Base-by-base conservation (phyloP, 2,888 invertebrate species). In the Terebella lapidaria region DNA sequence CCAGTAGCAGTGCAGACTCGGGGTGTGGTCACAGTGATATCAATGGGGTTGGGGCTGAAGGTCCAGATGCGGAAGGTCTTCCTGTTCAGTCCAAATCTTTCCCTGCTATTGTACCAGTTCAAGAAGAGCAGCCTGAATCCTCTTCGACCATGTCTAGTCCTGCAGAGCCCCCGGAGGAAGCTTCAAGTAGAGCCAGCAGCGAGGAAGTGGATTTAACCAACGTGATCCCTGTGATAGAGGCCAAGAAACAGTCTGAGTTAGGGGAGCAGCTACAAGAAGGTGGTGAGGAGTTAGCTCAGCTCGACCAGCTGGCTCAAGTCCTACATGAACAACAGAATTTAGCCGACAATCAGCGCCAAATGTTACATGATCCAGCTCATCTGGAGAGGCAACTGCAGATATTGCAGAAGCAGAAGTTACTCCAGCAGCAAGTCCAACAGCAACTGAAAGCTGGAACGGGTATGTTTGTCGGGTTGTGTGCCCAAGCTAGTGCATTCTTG, bases 381-480 rank as follows among this genome's bases (percentile, higher is more conserved):
- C 10, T 35, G n/a, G 42, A 35, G 10, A 35, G n/a, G n/a, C 42
- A 35, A 15, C 42, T 35, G n/a, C 42, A 35, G n/a, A n/a, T 35
- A 15, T 35, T 35, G 42, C 42, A 35, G 10, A 35, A 35, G 27
- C 58, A 61, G 20, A 73, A 70, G 28, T 69, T 69, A 55, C 68
- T 58, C 27, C 45, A 60, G 3, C 71, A 70, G 58, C 70, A 68
- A 30, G 69, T 70, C 42, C 71, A 71, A 56, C 67, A 71, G 47
- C 72, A 70, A 60, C 69, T 69, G 46, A 35, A 35, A n/a, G 42
- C 42, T 15, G 42, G 42, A 10, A 35, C 42, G n/a, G 42, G 42
- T 35, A 15, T 35, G 42, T 35, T 10, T 10, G 42, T 10, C 10
- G 42, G 42, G 10, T 35, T 35, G 42, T 35, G 42, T 10, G 42